Base-by-base conservation (phyloP, 2,888 invertebrate genomes). In the Acrobasis consociella region DNA sequence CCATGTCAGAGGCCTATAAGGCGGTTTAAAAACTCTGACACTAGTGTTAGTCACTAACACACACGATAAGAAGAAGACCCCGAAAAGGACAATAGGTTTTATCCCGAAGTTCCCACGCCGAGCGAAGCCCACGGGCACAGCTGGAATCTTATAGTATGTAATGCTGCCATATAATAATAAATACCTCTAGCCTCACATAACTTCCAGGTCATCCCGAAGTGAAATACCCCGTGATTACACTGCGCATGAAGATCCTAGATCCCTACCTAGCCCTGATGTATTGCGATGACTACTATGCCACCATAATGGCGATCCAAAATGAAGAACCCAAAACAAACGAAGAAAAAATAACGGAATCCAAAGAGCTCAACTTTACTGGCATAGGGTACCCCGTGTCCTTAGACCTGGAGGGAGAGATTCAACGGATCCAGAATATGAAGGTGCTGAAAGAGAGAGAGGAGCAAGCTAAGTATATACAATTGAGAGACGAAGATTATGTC, bases 261-360 rank as follows among this genome's bases (percentile, higher is more conserved):
- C 80, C 83, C 0, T 88, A 87, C 62, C 66, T 89, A 51, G 83
- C 80, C 0, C 60, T 88, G 71, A 85, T 83, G 80, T 78, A 74
- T 51, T 89, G 89, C 58, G 78, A 82, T 2, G 67, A 75, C 0
- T 65, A 68, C 1, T 78, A 74, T 9, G 82, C 83, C 0, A 64
- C 65, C 1, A 66, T 86, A 9, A 83, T 89, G 86, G 84, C 85
- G 0, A 67, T 80, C 7, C 58, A 73, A 0, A 85, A 82, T 0
- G 76, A 70, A 9, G 82, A 75, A 64, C 88, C 88, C 0, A 46
- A 31, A 0, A 71, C 68, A 0, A 58, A 67, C 0, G 42, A 65
- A 3, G 81, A 81, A 2, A 83, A 79, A 60, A 65, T n/a, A 0
- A 60, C 67, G 9, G 83, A 81, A 70, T 82, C 86, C 1, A 66